Evolutionary conservation across 1,140 invertebrate species (phyloP), one percentile per base, ranked within the genome.

Genomic region (Brachionus asplanchnoidis): DNA sequence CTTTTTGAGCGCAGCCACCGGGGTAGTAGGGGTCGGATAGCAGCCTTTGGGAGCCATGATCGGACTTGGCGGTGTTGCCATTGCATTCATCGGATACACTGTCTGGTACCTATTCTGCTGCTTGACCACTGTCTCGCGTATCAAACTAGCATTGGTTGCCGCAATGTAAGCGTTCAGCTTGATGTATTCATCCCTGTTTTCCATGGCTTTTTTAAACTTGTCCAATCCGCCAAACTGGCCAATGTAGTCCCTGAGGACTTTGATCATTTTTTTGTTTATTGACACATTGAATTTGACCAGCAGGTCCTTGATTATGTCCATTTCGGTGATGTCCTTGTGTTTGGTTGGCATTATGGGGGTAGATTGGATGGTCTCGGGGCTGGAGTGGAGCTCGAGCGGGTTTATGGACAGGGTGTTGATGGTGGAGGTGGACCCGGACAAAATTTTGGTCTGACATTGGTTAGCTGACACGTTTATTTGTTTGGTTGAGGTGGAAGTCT

Each of bases 231-330:
- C 79, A 36, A 28, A 82, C 23, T 82, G 50, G 42, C 40, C 23
- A 1, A 82, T 82, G 32, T 82, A 82, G 0, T 60, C 79, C 46
- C 66, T 82, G 8, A 82, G 23, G 11, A 42, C 23, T 68, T 82
- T 60, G 26, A 82, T 46, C 53, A 82, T 42, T 44, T 82, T 82
- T 82, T 82, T 82, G 26, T 68, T 68, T 60, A 82, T 82, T 11
- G 53, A 26, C 11, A 82, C 50, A 68, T 82, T 82, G 53, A 44
- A 82, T 11, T 82, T 46, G 50, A 82, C 60, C 53, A 82, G 36
- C 12, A 82, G 17, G 23, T 82, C 79, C 12, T 66, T 82, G 8
- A 82, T 50, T 26, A 50, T 50, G 17, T 77, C 73, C 20, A 50
- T 26, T 26, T 77, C 44, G 2, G 40, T 77, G 1, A 42, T n/a